Conservation (phyloP, 1,140 invertebrate species). For the Aphelinus atriplicis region DNA sequence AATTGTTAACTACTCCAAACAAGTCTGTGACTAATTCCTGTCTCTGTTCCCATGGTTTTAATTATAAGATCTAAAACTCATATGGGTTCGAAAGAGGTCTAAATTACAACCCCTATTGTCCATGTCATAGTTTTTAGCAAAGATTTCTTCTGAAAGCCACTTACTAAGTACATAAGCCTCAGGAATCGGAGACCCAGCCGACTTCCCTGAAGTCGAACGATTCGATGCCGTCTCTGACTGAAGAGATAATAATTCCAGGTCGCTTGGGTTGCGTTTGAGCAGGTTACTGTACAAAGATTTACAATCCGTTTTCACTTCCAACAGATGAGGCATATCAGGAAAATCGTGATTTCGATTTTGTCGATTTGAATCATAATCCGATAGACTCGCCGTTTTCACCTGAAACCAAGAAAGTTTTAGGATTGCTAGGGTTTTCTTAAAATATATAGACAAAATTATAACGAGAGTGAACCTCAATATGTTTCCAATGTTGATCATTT, state of each 20-base stretch:
- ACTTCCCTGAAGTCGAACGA: conserved; percentile 56
- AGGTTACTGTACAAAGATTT: conserved; percentile 68
- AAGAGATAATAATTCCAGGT: conserved; percentile 58
- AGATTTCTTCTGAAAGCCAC: conserved; percentile 34
- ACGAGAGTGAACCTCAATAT: conserved; percentile 46
- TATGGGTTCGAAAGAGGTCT: too few species aligned
- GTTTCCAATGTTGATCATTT: conserved; percentile 57
- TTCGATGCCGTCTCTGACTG: conserved; percentile 61
- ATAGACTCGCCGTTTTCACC: conserved; percentile 61
- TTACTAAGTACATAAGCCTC: conserved; percentile 67
- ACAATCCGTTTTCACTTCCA: conserved; percentile 79
- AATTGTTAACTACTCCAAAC: neutral
- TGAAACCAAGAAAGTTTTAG: conserved; percentile 34
- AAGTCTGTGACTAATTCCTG: too few species aligned
- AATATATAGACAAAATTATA: neutral
- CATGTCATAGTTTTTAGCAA: too few species aligned
- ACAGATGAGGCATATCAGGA: conserved; percentile 69
- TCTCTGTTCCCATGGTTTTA: too few species aligned
- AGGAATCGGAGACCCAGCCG: conserved; percentile 60
- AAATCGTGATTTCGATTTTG: conserved; percentile 56
- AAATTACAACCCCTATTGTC: too few species aligned
- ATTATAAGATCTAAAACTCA: too few species aligned
- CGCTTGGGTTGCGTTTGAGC: conserved; percentile 54
- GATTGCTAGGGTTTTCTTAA: neutral
- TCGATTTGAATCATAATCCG: conserved; percentile 55